Conservation (phyloP, 2,797 vertebrate genomes). For the Sebastes itinus region DNA sequence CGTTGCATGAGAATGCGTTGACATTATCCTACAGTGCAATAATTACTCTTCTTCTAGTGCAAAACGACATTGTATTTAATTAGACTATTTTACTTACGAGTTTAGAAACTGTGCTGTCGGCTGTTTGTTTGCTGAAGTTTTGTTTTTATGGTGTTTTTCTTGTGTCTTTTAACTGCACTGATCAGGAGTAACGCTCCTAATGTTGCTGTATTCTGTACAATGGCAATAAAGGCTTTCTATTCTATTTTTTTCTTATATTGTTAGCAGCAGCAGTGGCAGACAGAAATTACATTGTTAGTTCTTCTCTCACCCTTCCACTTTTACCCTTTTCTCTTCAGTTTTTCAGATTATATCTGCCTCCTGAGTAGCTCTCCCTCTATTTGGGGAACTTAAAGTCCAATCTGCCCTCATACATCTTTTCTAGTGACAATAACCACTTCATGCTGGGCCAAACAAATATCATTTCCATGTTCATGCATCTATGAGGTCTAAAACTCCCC, state of each 20-base stretch:
- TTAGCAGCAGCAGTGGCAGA: neutral
- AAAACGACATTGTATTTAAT: too few species aligned
- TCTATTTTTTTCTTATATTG: neutral
- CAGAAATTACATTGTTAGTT: neutral
- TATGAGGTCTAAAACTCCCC: constrained; percentile 35
- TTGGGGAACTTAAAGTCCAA: constrained; percentile 15
- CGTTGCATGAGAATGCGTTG: too few species aligned
- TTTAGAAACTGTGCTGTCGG: neutral
- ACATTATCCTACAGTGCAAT: neutral
- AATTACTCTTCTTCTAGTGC: neutral
- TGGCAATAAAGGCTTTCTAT: neutral
- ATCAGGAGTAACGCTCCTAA: neutral
- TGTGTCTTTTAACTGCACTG: neutral
- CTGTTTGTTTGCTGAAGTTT: neutral
- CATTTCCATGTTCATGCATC: constrained; percentile 37
- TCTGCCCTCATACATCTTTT: constrained; percentile 21
- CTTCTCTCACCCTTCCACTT: neutral
- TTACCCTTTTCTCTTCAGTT: neutral
- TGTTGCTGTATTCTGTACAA: neutral
- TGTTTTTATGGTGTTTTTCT: neutral
- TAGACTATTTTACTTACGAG: neutral
- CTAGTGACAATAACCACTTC: constrained; percentile 25
- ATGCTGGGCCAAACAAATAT: constrained; percentile 15
- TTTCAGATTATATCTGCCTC: neutral
- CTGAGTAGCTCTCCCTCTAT: neutral